Percentiles rank a stretch among this genome's conserved stretches.
These are phyloP conservation scores for Schizothorax lantsangensis DNA, from an alignment of 2,797 vertebrate genomes.

Conservation along the genomic window DNA sequence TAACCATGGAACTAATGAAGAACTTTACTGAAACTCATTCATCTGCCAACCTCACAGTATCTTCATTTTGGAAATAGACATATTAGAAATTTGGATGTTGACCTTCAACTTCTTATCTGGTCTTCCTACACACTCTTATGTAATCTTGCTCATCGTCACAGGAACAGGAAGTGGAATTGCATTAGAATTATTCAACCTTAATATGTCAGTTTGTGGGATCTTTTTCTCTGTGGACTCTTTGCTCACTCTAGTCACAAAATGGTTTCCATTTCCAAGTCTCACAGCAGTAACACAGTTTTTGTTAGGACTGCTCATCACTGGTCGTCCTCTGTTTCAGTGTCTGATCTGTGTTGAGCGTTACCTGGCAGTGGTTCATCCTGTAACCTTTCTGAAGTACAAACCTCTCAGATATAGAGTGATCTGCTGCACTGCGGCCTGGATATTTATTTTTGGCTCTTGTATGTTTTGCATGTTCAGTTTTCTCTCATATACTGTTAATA, in stretches of 20 bases:
- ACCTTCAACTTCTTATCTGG: neutral
- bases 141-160: neutral
- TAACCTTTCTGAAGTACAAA: conserved; percentile 7
- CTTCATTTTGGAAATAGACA: neutral
- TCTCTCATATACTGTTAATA: neutral
- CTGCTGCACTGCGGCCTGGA: neutral
- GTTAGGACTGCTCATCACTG: neutral
- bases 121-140: neutral
- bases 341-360: neutral
- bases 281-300: neutral
- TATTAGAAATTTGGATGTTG: neutral
- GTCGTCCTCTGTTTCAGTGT: neutral
- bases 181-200: neutral
- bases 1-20: neutral
- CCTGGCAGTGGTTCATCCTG: neutral
- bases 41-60: neutral
- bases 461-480: neutral
- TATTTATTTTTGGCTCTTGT: neutral
- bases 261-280: neutral
- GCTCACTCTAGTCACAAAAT: neutral
- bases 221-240: neutral
- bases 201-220: neutral
- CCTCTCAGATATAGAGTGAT: neutral
- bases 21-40: neutral
- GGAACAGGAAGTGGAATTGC: neutral